Base-by-base conservation (phyloP, 2,113 vertebrate species). In the Trematomus loennbergii region DNA sequence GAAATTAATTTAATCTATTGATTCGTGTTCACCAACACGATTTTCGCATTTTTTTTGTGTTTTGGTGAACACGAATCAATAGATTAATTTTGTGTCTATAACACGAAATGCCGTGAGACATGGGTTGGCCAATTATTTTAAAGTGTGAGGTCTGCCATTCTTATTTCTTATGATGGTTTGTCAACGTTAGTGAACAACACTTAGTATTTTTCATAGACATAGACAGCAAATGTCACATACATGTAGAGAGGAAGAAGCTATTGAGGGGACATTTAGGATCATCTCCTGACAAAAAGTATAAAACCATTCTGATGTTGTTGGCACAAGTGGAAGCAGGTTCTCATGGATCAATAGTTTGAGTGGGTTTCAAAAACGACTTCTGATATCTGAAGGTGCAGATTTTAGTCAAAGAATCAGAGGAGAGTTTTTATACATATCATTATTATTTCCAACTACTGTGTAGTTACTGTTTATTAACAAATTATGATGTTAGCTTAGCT, bases 401-500 rank as follows among this genome's bases (percentile, higher is more conserved):
- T 55, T 69, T 20, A 65, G 77, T 86, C 63, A 72, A 72, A 22
- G 49, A 79, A 33, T 68, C 55, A 50, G 69, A 83, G 48, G 68
- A 84, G 83, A 82, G 55, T 87, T 92, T 92, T 90, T 89, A 91
- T 92, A 93, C 90, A 94, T 91, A 91, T 89, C 78, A 87, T 79
- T 82, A 86, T 87, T 4, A 85, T 90, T 88, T 93, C 75, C 86
- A 94, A 94, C 94, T 95, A 95, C 95, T 94, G 88, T 95, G 95
- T 95, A 95, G 95, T 95, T 95, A 90, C 81, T 92, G 86, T 93
- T 89, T 81, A 93, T 88, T 89, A 79, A 89, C 75, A 87, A 71
- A 65, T 75, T 65, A 82, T 86, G 82, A 81, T 81, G 73, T 92
- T 87, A 82, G 54, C 77, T 89, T 87, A 83, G 69, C 70, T 74